Base-by-base conservation (phyloP, 2,113 vertebrate genomes). In the Tachysurus vachellii region DNA sequence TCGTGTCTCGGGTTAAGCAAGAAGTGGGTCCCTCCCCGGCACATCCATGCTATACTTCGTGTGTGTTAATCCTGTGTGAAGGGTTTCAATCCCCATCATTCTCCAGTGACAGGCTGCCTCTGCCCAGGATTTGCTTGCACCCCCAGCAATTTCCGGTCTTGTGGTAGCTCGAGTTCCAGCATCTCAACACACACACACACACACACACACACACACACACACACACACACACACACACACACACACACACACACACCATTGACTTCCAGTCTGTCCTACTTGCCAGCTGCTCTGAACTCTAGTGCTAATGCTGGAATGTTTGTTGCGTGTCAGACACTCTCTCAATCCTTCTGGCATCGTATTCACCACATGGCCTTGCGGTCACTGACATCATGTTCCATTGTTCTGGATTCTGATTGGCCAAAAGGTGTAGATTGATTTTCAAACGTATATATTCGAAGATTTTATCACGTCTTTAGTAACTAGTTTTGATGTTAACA, bases 11-110 rank as follows among this genome's bases (percentile, higher is more conserved):
- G 73, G 50, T 76, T 61, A 50, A 59, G 66, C 21, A 85, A 68
- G 81, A 76, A 84, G 57, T 86, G 70, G 87, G 91, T 91, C 88
- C 88, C 84, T 87, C 89, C 73, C 61, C 88, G 70, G 77, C 90
- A 90, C 91, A 88, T 86, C 90, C 88, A 17, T 82, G 88, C 93
- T 94, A 94, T 92, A 93, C 88, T 93, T 91, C 95, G 94, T 94
- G 91, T 84, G 88, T 92, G 95, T 90, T 96, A 96, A 97, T 96
- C 95, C 95, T 90, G 94, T 93, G 95, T 95, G 93, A 96, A 95
- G 92, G 76, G 93, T 95, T 97, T 96, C 96, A 94, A 95, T 93
- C 96, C 95, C 94, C 95, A 95, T 93, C 93, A 94, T 96, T 94
- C 95, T 94, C 93, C 91, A 91, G 31, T 91, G 94, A 95, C 94